A percentile compares a stretch with the other conserved stretches of the same genome.
Conservation (phyloP, 2,888 invertebrate genomes). For the Agrotis exclamationis region DNA sequence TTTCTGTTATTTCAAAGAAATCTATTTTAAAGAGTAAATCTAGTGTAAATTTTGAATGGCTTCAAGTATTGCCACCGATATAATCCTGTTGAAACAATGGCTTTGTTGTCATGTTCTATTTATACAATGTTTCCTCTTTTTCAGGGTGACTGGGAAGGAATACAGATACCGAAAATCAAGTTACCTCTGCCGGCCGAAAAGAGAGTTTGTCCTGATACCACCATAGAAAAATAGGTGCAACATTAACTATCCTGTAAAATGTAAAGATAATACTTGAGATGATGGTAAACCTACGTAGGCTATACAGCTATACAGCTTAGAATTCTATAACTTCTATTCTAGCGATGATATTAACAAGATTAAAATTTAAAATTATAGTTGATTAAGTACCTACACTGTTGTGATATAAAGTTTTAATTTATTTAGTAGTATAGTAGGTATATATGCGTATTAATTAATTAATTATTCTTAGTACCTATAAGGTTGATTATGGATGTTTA, state of each 20-base stretch:
- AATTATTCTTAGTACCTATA: background rate
- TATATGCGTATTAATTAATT: background rate
- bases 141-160: slow-evolving; percentile 92
- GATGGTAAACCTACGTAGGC: background rate
- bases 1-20: too few relatives aligned
- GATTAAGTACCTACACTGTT: slow-evolving; percentile 16
- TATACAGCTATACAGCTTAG: slow-evolving; percentile 12
- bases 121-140: slow-evolving; percentile 53
- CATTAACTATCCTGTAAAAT: background rate
- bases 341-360: slow-evolving; percentile 9
- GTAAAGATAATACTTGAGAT: background rate
- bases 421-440: background rate
- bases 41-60: background rate
- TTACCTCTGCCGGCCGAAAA: slow-evolving; percentile 85
- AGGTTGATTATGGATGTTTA: slow-evolving; percentile 5
- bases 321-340: slow-evolving; percentile 13
- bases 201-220: slow-evolving; percentile 77
- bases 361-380: background rate
- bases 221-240: slow-evolving; percentile 38
- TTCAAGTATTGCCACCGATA: background rate
- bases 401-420: slow-evolving; percentile 46
- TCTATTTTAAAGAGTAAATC: too few relatives aligned
- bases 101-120: background rate
- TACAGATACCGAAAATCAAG: slow-evolving; percentile 88
- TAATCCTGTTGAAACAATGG: background rate